Percentiles rank a stretch among this genome's conserved stretches.
Conservation (phyloP, 2,888 invertebrate genomes). For the Tromatobia lineatoria region DNA sequence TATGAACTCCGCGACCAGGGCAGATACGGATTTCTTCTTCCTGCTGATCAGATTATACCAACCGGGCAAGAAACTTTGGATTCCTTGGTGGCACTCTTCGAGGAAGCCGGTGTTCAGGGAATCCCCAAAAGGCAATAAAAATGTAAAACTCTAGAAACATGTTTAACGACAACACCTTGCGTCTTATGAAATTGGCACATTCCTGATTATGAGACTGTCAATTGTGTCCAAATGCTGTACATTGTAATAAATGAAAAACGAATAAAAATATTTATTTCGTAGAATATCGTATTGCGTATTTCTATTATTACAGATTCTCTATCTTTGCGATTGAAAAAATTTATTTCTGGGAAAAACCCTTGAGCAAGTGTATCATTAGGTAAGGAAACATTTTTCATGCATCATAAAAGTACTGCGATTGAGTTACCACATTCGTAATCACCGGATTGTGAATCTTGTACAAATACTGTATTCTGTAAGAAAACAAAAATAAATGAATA, state of each 20-base stretch:
- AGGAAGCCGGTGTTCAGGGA: constrained; percentile 75
- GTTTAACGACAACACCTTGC: not conserved
- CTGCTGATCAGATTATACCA: constrained; percentile 89
- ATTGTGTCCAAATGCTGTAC: not conserved
- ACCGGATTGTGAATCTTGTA: too few relatives aligned
- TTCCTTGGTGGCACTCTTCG: constrained; percentile 86
- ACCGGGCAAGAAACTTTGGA: constrained; percentile 89
- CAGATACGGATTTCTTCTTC: constrained; percentile 89
- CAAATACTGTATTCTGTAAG: too few relatives aligned
- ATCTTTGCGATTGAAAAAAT: too few relatives aligned
- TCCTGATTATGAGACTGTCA: not conserved
- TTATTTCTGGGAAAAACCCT: not conserved
- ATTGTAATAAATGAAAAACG: constrained; percentile 13
- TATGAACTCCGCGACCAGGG: constrained; percentile 90
- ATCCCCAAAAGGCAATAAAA: constrained; percentile 68
- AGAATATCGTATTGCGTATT: too few relatives aligned
- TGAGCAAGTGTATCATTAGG: too few relatives aligned
- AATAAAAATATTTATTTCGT: too few relatives aligned
- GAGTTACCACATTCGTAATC: too few relatives aligned
- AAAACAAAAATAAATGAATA: too few relatives aligned
- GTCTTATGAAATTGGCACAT: not conserved
- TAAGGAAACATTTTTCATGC: too few relatives aligned
- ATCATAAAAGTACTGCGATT: not conserved
- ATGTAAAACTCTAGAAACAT: not conserved
- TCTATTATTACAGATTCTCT: too few relatives aligned